These are phyloP conservation scores for Lerema accius DNA, from an alignment of 1,140 invertebrate genomes.

Conservation along the genomic window DNA sequence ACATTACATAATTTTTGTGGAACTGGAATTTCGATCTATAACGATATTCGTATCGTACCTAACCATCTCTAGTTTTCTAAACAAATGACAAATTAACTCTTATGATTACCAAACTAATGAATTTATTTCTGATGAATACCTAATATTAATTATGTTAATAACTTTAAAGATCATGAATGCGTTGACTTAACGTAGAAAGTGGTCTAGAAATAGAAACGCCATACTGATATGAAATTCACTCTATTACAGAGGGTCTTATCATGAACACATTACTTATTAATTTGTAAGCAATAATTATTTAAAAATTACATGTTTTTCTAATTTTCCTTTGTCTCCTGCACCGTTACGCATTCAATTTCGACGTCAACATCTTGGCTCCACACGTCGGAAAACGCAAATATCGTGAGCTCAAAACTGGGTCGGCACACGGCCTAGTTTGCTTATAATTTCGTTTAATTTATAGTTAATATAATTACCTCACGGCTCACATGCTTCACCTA, in stretches of 20 bases:
- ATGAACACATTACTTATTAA: background rate
- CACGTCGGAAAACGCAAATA: constrained; percentile 52
- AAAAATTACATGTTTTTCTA: background rate
- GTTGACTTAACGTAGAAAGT: no score
- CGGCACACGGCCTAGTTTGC: constrained; percentile 56
- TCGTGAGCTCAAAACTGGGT: constrained; percentile 54
- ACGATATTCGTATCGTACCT: no score
- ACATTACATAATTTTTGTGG: background rate
- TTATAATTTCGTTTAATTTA: constrained; percentile 53
- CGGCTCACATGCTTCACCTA: constrained; percentile 27
- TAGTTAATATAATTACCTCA: constrained; percentile 42
- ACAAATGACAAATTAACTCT: no score
- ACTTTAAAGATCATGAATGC: no score
- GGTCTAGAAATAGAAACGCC: no score
- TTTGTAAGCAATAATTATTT: background rate
- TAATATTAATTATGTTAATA: no score
- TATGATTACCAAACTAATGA: no score
- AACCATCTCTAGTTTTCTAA: no score
- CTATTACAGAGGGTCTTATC: no score
- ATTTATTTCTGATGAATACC: no score
- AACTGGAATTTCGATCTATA: no score
- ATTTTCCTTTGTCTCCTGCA: background rate
- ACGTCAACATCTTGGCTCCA: constrained; percentile 50
- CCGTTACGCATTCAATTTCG: constrained; percentile 31
- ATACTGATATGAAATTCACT: no score